Conservation (phyloP, 2,888 invertebrate species). For the Neocrepidodera transversa region DNA sequence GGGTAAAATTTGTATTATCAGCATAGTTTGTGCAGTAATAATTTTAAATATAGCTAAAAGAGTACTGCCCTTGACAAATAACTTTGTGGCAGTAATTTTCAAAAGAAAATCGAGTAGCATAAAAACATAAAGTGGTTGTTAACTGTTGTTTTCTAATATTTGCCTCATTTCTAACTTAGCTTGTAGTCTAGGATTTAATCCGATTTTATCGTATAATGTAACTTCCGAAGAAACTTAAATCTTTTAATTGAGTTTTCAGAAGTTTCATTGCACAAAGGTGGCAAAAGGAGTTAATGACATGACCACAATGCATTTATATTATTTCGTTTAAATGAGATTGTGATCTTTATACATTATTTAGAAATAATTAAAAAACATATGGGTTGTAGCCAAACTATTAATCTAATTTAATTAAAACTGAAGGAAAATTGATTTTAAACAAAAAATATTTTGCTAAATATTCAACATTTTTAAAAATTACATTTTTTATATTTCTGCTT, state of each 20-base stretch:
- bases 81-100: constrained; percentile 1
- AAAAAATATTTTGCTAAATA: no score
- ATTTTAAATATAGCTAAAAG: no score
- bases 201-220: constrained; percentile 24
- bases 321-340: constrained; percentile 4
- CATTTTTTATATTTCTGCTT: no score
- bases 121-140: constrained; percentile 18
- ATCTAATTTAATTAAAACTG: no score
- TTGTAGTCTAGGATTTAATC: constrained; percentile 22
- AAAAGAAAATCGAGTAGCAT: constrained; percentile 9
- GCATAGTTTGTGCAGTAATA: no score
- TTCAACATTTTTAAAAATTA: no score
- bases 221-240: constrained; percentile 26
- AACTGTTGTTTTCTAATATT: constrained; percentile 21
- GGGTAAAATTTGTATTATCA: no score
- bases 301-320: constrained; percentile 16
- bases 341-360: no score
- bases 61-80: no score
- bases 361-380: no score
- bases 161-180: constrained; percentile 19
- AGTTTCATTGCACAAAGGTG: constrained; percentile 16
- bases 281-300: constrained; percentile 16
- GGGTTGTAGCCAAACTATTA: no score
- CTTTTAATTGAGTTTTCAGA: constrained; percentile 27
- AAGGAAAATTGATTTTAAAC: no score